Conservation (phyloP, 2,797 vertebrate species). For the Myripristis jacobus region DNA sequence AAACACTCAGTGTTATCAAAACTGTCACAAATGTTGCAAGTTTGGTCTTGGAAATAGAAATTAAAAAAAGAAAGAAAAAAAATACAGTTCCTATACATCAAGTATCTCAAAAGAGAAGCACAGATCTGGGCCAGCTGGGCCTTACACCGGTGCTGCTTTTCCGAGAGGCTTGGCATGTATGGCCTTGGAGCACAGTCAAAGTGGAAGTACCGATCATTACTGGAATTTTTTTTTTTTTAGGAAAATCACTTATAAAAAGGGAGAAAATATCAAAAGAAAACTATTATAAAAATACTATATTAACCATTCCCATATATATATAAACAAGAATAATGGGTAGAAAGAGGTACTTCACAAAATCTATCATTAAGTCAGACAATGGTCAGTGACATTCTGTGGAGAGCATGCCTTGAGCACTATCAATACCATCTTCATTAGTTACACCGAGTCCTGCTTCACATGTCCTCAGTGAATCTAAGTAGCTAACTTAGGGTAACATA, state of each 20-base stretch:
- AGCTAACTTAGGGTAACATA: constrained; percentile 48
- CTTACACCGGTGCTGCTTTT: constrained; percentile 29
- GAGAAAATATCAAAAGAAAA: constrained; percentile 84
- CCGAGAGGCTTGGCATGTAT: constrained; percentile 51
- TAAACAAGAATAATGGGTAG: constrained; percentile 66
- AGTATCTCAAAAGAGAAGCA: constrained; percentile 43
- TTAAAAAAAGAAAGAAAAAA: constrained; percentile 66
- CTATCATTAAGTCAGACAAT: constrained; percentile 51
- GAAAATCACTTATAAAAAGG: constrained; percentile 84
- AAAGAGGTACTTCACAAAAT: constrained; percentile 63
- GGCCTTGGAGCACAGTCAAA: constrained; percentile 71
- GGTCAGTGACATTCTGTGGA: constrained; percentile 73
- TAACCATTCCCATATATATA: constrained; percentile 72
- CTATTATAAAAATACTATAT: constrained; percentile 85
- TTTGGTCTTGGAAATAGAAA: constrained; percentile 82
- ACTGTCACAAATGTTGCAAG: constrained; percentile 71
- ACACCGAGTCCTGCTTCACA: constrained; percentile 51
- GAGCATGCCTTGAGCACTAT: constrained; percentile 47
- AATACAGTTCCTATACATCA: constrained; percentile 42
- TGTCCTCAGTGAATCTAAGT: constrained; percentile 35
- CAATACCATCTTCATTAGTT: constrained; percentile 43
- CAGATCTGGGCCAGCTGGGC: constrained; percentile 31
- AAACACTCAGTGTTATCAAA: constrained; percentile 79
- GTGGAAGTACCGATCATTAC: constrained; percentile 77
- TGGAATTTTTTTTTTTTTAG: constrained; percentile 57